Percentiles rank a stretch among this genome's conserved stretches.
Evolutionary conservation across 2,888 invertebrate species (phyloP).

Genomic region (Aleiodes alternator): DNA sequence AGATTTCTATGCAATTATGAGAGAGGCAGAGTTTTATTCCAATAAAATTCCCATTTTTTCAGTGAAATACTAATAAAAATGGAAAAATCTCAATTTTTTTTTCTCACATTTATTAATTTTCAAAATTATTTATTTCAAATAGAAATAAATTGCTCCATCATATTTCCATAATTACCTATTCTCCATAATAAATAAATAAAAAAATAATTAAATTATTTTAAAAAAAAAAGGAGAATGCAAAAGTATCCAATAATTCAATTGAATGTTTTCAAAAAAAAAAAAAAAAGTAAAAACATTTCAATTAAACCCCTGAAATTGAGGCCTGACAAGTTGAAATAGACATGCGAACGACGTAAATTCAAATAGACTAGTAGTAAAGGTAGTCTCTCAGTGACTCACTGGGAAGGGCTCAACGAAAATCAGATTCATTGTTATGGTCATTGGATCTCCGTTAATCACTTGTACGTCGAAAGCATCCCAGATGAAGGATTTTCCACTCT

Average conservation of each 20-base stretch:
- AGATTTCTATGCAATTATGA: background rate
- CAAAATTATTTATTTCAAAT: no score
- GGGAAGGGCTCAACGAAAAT: conserved; percentile 23
- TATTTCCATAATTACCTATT: no score
- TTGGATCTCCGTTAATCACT: conserved; percentile 49
- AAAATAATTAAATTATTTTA: no score
- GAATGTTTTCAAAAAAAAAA: background rate
- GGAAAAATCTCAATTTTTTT: no score
- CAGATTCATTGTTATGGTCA: conserved; percentile 48
- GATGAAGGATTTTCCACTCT: conserved; percentile 27
- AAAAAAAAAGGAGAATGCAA: background rate
- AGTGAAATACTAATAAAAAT: background rate
- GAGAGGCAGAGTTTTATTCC: background rate
- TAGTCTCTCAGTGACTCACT: background rate
- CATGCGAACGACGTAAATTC: conserved; percentile 37
- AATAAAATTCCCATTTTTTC: background rate
- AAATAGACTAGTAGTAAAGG: background rate
- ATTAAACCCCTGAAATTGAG: conserved; percentile 6
- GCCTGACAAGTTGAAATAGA: background rate
- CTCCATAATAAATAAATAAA: no score
- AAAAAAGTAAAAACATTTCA: background rate
- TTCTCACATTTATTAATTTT: no score
- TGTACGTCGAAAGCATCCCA: conserved; percentile 41
- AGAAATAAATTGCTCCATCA: no score
- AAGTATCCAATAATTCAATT: background rate